Base-by-base conservation (phyloP, 2,888 invertebrate genomes). In the Apamea anceps region DNA sequence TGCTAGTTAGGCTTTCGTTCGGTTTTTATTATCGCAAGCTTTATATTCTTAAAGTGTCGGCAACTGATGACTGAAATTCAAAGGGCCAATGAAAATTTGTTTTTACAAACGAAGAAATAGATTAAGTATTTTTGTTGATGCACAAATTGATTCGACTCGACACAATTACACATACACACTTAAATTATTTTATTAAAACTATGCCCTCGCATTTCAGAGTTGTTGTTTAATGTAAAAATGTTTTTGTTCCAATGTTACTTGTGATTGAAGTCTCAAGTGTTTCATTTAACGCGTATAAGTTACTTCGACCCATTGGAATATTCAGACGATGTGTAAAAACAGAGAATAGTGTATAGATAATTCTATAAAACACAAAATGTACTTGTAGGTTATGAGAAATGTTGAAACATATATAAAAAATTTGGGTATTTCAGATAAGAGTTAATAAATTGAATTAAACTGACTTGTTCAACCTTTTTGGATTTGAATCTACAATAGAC, bases 401-500 rank as follows among this genome's bases (percentile, higher is more conserved):
- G 96, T 96, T 96, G 95, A 96, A 94, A 92, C 95, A 94, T 96
- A 94, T 96, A 94, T 95, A 94, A 93, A 91, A 91, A 91, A 92
- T 94, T 89, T 95, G 95, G 94, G 95, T 96, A 96, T 95, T 94
- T 95, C 96, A 95, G 92, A 95, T 96, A 96, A 95, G 95, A 94
- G 92, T 95, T 95, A 95, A 95, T 94, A 95, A 95, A 95, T 93
- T 94, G 91, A 93, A 94, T 93, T 93, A 85, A 85, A 95, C 93
- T 94, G 95, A 96, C 95, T 96, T 92, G 94, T 96, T 96, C 94
- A 95, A 96, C 95, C 93, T 94, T 96, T 96, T 96, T 96, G 96
- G 96, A 96, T 96, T 96, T 96, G 96, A 96, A 96, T 96, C 96
- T 96, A 96, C 96, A 96, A 96, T 96, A 96, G 95, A 93, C 90